These are phyloP conservation scores for Pitta sordida DNA, from an alignment of 2,113 vertebrate species.

Conservation along the genomic window DNA sequence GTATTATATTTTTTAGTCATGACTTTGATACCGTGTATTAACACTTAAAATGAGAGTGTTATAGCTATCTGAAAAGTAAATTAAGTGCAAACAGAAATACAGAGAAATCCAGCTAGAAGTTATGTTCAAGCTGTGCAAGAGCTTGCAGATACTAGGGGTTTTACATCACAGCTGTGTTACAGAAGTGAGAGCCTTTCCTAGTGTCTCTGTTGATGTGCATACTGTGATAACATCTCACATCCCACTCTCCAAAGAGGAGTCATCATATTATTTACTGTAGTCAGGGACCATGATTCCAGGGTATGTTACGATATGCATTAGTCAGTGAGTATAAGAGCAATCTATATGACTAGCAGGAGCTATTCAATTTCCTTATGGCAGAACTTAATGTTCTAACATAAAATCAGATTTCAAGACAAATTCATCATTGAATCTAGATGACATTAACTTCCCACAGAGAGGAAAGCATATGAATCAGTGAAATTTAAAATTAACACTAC, in stretches of 20 bases:
- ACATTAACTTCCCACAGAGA: neutral
- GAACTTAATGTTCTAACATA: neutral
- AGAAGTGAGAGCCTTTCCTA: neutral
- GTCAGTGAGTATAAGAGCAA: neutral
- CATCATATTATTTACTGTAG: neutral
- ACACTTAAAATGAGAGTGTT: neutral
- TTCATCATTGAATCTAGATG: neutral
- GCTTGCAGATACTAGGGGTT: neutral
- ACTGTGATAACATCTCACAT: neutral
- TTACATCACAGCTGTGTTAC: neutral
- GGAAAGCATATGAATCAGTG: neutral
- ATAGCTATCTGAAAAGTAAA: neutral
- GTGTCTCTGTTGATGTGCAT: rapidly evolving
- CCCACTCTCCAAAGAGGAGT: rapidly evolving
- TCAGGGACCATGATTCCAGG: neutral
- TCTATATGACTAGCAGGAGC: neutral
- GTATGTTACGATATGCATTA: neutral
- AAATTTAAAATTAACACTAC: neutral
- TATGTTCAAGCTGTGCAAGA: neutral
- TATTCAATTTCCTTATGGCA: neutral
- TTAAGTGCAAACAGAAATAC: neutral
- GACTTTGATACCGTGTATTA: neutral
- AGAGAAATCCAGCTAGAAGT: neutral
- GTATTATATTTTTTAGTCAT: neutral
- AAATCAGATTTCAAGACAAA: neutral